These are phyloP conservation scores for Oryzias woworae DNA, from an alignment of 2,113 vertebrate species.

Conservation along the genomic window DNA sequence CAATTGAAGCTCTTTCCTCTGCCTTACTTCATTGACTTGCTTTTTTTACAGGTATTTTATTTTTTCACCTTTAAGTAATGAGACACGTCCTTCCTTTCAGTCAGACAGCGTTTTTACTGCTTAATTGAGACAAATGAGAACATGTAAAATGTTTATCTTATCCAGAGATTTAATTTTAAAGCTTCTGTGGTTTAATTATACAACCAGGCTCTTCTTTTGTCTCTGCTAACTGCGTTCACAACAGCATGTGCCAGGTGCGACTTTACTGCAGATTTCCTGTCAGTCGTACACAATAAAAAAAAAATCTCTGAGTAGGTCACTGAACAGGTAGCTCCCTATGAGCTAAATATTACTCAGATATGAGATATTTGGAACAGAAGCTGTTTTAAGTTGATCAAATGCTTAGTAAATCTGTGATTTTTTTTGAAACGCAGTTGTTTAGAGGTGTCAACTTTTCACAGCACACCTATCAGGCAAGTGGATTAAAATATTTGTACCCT, in stretches of 20 bases:
- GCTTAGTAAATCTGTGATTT: no score
- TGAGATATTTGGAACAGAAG: no score
- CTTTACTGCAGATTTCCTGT: background rate
- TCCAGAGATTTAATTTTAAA: constrained; percentile 14
- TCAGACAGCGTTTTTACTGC: constrained; percentile 22
- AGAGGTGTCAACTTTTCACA: no score
- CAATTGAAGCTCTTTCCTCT: constrained; percentile 3
- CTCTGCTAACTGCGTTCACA: background rate
- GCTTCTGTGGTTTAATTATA: constrained; percentile 2
- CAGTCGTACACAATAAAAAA: no score
- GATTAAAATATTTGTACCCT: no score
- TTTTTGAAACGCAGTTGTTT: no score
- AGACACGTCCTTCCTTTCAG: background rate
- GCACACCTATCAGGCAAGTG: no score
- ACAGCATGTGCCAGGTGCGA: background rate
- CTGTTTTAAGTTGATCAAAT: no score
- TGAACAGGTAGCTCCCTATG: no score
- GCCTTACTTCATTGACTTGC: constrained; percentile 1
- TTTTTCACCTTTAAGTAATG: constrained; percentile 6
- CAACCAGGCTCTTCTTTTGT: background rate
- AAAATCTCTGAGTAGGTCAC: no score
- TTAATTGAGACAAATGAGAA: constrained; percentile 19
- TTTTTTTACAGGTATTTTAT: background rate
- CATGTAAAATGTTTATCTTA: constrained; percentile 20
- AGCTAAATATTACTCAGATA: no score